Evolutionary conservation across 2,888 invertebrate species (phyloP).

Genomic region (Linnaemya tessellans): DNA sequence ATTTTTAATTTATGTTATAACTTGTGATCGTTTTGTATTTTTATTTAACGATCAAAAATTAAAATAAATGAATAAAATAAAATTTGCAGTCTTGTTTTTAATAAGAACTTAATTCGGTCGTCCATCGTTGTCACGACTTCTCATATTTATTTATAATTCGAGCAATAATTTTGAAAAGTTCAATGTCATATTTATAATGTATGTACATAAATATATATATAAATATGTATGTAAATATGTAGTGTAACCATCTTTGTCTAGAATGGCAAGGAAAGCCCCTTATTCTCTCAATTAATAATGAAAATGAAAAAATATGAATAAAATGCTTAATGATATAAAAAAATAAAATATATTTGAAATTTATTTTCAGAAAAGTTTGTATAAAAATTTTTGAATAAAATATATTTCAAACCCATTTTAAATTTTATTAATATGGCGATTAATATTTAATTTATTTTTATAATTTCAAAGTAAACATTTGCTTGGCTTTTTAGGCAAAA

Average conservation of each 20-base stretch:
- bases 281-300: not conserved
- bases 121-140: not conserved
- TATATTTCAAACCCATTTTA: no score
- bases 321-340: not conserved
- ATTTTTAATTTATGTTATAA: conserved; percentile 3
- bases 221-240: not conserved
- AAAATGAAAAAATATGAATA: not conserved
- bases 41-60: conserved; percentile 11
- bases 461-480: conserved; percentile 11
- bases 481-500: not conserved
- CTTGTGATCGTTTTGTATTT: conserved; percentile 27
- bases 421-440: no score
- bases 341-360: no score
- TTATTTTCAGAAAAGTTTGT: no score
- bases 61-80: conserved; percentile 2
- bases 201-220: no score
- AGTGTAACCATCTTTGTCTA: not conserved
- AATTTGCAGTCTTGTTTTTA: conserved; percentile 5
- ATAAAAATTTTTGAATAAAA: no score
- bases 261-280: not conserved
- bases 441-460: conserved; percentile 5
- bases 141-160: conserved; percentile 7
- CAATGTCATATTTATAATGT: conserved; percentile 19
- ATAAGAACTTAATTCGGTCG: not conserved
- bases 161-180: conserved; percentile 35